phyloP scores from a whole-genome alignment of 2,113 vertebrate species.

The Petrocephalus zakoni region DNA sequence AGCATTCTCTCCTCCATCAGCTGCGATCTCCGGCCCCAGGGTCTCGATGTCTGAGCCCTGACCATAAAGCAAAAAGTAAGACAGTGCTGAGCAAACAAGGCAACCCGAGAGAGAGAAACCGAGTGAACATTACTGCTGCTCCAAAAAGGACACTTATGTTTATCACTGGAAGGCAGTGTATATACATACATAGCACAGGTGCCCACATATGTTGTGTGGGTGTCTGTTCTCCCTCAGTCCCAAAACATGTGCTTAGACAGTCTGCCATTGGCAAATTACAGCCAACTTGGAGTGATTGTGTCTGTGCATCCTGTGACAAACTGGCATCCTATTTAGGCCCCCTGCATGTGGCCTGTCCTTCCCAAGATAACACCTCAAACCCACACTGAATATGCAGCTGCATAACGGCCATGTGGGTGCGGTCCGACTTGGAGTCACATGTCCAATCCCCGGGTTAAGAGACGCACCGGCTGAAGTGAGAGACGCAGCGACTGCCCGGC shows the following conservation, averaged over 20 bases:
- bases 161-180: neutral
- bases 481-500: neutral
- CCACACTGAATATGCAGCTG: neutral
- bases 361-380: neutral
- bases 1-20: slow-evolving; percentile 45
- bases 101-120: neutral
- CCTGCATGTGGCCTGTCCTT: neutral
- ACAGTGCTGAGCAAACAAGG: neutral
- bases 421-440: neutral
- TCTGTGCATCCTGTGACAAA: neutral
- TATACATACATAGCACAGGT: neutral
- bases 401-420: neutral
- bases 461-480: neutral
- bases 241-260: neutral
- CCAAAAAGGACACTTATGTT: neutral
- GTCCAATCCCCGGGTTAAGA: neutral
- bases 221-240: neutral
- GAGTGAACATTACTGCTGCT: neutral
- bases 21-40: slow-evolving; percentile 61
- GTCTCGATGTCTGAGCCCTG: slow-evolving; percentile 89
- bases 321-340: neutral
- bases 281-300: neutral
- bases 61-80: neutral
- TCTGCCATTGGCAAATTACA: neutral
- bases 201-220: neutral